Conservation (phyloP, 2,888 invertebrate genomes). For the Sympetrum striolatum region DNA sequence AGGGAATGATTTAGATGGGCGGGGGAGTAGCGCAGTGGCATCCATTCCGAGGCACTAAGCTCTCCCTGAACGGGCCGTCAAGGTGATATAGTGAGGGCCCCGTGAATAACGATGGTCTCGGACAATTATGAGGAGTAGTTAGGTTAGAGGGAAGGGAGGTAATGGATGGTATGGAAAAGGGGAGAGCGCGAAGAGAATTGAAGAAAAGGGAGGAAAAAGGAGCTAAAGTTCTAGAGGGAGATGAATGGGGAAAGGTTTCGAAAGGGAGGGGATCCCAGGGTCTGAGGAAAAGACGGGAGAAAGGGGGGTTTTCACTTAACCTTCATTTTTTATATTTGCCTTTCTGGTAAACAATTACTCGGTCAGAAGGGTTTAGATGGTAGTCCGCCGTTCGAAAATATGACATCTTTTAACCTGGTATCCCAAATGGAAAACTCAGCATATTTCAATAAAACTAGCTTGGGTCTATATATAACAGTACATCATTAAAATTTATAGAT, state of each 20-base stretch:
- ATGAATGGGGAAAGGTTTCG: neutral
- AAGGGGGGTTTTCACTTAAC: too few relatives aligned
- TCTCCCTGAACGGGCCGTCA: slow-evolving; percentile 6
- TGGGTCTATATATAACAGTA: too few relatives aligned
- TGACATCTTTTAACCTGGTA: too few relatives aligned
- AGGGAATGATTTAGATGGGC: slow-evolving; percentile 34
- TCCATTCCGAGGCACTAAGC: slow-evolving; percentile 11
- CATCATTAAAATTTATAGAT: too few relatives aligned
- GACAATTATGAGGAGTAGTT: slow-evolving; percentile 43
- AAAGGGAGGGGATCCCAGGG: neutral
- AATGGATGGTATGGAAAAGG: neutral
- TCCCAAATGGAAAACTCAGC: too few relatives aligned
- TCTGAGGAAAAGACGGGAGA: neutral
- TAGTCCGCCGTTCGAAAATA: too few relatives aligned
- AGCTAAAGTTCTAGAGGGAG: neutral
- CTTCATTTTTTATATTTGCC: too few relatives aligned
- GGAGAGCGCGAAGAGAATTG: neutral
- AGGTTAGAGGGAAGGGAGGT: slow-evolving; percentile 4
- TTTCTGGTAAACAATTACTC: too few relatives aligned
- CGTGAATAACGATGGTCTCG: slow-evolving; percentile 35
- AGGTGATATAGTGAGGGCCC: slow-evolving; percentile 35
- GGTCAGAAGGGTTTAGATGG: too few relatives aligned
- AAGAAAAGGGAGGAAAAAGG: neutral
- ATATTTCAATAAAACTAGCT: too few relatives aligned
- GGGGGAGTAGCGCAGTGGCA: slow-evolving; percentile 8